Conservation (phyloP, 2,888 invertebrate genomes). For the Esperia sulphurella region DNA sequence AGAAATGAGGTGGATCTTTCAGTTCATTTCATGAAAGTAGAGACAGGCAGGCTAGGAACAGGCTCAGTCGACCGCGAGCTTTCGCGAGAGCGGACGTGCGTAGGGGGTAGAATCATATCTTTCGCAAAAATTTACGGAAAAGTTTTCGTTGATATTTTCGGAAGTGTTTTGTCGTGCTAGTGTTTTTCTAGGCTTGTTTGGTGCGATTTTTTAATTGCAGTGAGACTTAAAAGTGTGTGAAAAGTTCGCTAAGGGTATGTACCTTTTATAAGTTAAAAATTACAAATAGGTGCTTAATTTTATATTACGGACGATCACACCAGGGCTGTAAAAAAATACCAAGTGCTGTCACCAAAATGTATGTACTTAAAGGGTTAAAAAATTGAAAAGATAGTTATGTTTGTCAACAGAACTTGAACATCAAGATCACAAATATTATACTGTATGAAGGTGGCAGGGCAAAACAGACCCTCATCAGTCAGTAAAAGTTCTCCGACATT, state of each 20-base stretch:
- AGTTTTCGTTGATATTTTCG: conserved; percentile 45
- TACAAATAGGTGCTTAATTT: too few species aligned
- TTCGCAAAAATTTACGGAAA: conserved; percentile 41
- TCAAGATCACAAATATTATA: conserved; percentile 33
- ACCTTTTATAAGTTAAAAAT: too few species aligned
- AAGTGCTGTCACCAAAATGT: too few species aligned
- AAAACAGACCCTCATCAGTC: conserved; percentile 19
- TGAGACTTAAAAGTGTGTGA: conserved; percentile 1
- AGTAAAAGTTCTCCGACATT: conserved; percentile 16
- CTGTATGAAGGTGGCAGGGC: conserved; percentile 24
- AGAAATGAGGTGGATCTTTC: conserved; percentile 39
- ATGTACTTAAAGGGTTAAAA: too few species aligned
- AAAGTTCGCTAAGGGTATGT: neutral
- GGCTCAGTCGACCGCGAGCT: conserved; percentile 73
- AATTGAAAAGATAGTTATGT: too few species aligned
- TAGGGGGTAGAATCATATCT: conserved; percentile 24
- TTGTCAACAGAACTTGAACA: too few species aligned
- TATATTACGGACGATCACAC: too few species aligned
- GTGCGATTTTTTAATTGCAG: neutral
- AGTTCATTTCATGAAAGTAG: conserved; percentile 75
- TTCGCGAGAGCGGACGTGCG: conserved; percentile 55
- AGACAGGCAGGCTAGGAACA: conserved; percentile 54
- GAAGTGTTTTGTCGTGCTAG: conserved; percentile 15
- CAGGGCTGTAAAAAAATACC: too few species aligned
- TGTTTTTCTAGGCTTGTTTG: neutral